Evolutionary conservation across 2,797 vertebrate species (phyloP).

Genomic region (Leptoclinus maculatus): DNA sequence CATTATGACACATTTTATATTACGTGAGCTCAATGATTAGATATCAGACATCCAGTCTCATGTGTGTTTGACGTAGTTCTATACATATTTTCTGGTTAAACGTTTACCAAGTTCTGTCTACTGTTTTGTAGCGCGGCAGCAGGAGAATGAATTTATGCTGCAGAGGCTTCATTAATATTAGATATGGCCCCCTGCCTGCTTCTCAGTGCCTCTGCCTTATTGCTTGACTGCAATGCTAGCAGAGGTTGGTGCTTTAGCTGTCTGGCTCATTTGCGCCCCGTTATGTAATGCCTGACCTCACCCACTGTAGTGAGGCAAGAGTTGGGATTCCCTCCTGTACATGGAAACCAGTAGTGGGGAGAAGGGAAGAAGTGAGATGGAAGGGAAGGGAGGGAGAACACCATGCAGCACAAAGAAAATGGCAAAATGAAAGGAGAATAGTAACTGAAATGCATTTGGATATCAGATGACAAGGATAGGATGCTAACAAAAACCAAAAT

Average conservation of each 20-base stretch:
- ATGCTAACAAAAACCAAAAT: slow-evolving; percentile 12
- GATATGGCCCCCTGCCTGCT: slow-evolving; percentile 56
- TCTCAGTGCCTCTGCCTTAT: slow-evolving; percentile 46
- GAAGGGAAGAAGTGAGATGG: slow-evolving; percentile 9
- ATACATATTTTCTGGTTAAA: slow-evolving; percentile 13
- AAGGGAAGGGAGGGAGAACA: slow-evolving; percentile 8
- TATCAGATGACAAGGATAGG: background rate
- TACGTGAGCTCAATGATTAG: slow-evolving; percentile 5
- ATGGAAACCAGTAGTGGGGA: slow-evolving; percentile 35
- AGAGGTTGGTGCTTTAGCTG: slow-evolving; percentile 60
- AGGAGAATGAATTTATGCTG: slow-evolving; percentile 71
- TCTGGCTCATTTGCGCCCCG: slow-evolving; percentile 59
- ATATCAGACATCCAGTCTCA: slow-evolving; percentile 1
- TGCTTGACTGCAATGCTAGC: slow-evolving; percentile 58
- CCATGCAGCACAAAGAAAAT: slow-evolving; percentile 25
- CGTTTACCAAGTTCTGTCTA: slow-evolving; percentile 45
- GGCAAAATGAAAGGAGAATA: background rate
- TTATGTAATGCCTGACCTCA: slow-evolving; percentile 79
- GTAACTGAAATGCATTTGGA: background rate
- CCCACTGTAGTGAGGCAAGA: slow-evolving; percentile 76
- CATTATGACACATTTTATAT: slow-evolving; percentile 39
- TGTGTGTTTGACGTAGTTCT: slow-evolving; percentile 5
- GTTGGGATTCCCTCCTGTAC: slow-evolving; percentile 84
- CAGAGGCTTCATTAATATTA: slow-evolving; percentile 81
- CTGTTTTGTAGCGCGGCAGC: slow-evolving; percentile 30